phyloP scores from a whole-genome alignment of 2,113 vertebrate species.

The Hemiscyllium ocellatum region DNA sequence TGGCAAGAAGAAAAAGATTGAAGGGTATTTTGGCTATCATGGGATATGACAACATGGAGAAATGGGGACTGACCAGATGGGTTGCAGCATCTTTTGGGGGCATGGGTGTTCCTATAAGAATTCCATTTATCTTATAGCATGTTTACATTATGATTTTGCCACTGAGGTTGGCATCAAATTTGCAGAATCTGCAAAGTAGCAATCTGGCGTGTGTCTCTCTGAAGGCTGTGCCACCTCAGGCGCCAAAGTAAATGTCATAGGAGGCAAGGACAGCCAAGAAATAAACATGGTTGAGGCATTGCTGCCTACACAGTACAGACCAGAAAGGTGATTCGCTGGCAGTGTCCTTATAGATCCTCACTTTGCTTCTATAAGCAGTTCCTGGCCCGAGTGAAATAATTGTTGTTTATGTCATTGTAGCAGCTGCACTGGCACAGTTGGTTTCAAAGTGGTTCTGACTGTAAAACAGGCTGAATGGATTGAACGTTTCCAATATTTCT shows the following conservation, averaged over 20 bases:
- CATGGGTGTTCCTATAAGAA: neutral
- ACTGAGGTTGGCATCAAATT: neutral
- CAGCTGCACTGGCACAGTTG: neutral
- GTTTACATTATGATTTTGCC: conserved; percentile 16
- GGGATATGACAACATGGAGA: neutral
- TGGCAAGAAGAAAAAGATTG: neutral
- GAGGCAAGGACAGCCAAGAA: conserved; percentile 15
- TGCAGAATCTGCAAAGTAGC: conserved; percentile 29
- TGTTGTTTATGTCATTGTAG: neutral
- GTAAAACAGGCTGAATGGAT: neutral
- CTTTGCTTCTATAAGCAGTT: neutral
- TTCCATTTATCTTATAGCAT: conserved; percentile 28
- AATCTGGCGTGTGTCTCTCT: conserved; percentile 5
- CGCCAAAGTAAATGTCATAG: conserved; percentile 34
- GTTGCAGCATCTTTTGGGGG: neutral
- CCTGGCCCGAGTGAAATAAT: neutral
- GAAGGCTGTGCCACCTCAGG: neutral
- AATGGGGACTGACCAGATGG: neutral
- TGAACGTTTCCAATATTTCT: neutral
- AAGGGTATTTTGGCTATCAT: neutral
- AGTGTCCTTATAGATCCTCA: neutral
- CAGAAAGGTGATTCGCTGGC: neutral
- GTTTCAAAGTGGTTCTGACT: neutral
- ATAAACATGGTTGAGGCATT: neutral
- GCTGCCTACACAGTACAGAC: neutral